Evolutionary conservation across 1,140 invertebrate species (phyloP).

Genomic region (Nasonia longicornis): DNA sequence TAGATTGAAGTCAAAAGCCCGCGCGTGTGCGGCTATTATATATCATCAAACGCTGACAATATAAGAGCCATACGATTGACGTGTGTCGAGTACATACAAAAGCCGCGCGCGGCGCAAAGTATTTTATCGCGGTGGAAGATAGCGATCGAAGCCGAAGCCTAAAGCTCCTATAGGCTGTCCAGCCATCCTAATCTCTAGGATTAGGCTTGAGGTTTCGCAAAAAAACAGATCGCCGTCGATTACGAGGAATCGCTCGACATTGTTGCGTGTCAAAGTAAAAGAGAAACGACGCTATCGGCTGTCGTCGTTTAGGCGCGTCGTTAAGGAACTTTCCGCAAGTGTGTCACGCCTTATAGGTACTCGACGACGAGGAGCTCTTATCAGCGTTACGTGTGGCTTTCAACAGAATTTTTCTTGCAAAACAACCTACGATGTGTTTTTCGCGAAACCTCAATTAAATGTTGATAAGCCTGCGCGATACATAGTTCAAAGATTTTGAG

Average conservation of each 20-base stretch:
- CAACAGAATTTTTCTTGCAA: not conserved
- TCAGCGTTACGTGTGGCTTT: not conserved
- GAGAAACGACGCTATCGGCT: not conserved
- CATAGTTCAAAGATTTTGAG: no score
- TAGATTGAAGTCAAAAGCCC: not conserved
- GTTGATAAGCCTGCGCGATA: no score
- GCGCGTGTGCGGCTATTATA: no score
- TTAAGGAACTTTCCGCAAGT: not conserved
- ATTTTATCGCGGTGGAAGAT: slow-evolving; percentile 16
- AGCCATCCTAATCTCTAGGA: slow-evolving; percentile 25
- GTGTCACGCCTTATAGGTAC: not conserved
- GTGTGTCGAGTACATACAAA: not conserved
- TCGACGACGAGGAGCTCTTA: not conserved
- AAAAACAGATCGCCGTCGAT: slow-evolving; percentile 27
- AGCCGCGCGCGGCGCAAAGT: not conserved
- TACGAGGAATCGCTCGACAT: slow-evolving; percentile 10
- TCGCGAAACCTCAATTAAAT: no score
- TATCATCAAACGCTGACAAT: no score
- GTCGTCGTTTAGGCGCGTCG: slow-evolving; percentile 17
- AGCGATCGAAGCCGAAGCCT: slow-evolving; percentile 38
- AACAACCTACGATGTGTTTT: not conserved
- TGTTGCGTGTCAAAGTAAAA: not conserved
- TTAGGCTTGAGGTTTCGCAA: slow-evolving; percentile 40
- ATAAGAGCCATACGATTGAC: no score
- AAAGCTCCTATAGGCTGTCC: slow-evolving; percentile 34